A percentile compares a stretch with the other conserved stretches of the same genome.
phyloP scores from a whole-genome alignment of 2,797 vertebrate genomes.

The Amblyopsis hoosieri region DNA sequence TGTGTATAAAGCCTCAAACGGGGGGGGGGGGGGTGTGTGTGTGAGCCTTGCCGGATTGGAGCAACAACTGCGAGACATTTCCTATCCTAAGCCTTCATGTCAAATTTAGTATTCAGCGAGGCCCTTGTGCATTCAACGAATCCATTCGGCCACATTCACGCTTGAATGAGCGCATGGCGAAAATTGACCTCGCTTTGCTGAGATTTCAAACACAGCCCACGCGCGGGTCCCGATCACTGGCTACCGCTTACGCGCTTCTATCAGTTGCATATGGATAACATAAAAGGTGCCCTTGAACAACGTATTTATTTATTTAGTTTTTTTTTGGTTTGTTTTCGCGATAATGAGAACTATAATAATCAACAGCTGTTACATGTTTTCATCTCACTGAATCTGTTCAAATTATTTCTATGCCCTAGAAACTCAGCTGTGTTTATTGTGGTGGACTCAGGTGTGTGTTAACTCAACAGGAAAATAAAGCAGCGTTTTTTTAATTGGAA shows the following conservation, averaged over 20 bases:
- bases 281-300: too few species aligned
- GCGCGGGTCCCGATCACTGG: neutral
- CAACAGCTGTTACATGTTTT: neutral
- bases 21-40: neutral
- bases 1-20: neutral
- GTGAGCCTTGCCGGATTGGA: conserved; percentile 13
- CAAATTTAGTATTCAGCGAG: conserved; percentile 57
- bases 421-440: neutral
- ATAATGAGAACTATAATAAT: conserved; percentile 23
- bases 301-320: too few species aligned
- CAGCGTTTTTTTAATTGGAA: too few species aligned
- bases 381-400: neutral
- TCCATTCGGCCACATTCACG: conserved; percentile 40
- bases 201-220: conserved; percentile 4
- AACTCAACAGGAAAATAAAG: too few species aligned
- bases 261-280: conserved; percentile 49
- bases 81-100: conserved; percentile 30
- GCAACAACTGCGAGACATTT: conserved; percentile 30
- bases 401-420: neutral
- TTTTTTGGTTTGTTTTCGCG: neutral
- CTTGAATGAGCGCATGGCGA: conserved; percentile 43
- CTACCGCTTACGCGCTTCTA: conserved; percentile 41
- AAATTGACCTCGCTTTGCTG: conserved; percentile 42
- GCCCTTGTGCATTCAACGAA: conserved; percentile 34
- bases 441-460: too few species aligned